Conservation (phyloP, 2,797 vertebrate species). For the Lutjanus argentimaculatus region DNA sequence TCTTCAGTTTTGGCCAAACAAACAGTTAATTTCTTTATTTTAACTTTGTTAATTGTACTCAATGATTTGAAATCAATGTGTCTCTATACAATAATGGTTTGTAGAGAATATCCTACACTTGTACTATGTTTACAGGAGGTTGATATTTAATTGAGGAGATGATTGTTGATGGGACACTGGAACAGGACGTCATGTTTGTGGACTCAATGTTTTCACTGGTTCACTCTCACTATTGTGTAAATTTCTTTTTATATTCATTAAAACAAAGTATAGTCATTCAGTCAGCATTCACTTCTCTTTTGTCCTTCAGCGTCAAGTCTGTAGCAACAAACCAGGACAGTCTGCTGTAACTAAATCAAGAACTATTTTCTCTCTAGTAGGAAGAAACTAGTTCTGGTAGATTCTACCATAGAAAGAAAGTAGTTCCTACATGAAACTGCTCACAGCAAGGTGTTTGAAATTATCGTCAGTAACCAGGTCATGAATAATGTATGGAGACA, state of each 20-base stretch:
- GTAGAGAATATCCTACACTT: constrained; percentile 46
- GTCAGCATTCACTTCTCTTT: not conserved
- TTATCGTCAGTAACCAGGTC: no score
- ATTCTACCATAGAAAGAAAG: no score
- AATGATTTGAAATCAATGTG: constrained; percentile 32
- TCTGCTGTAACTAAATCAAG: not conserved
- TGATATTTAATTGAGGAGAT: constrained; percentile 60
- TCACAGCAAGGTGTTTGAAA: no score
- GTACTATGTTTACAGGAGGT: constrained; percentile 62
- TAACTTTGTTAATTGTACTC: constrained; percentile 33
- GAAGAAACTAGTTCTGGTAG: no score
- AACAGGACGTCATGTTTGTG: constrained; percentile 56
- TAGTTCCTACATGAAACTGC: no score
- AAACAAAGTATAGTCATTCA: constrained; percentile 63
- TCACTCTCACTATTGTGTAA: constrained; percentile 61
- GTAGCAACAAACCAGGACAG: not conserved
- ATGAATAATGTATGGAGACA: no score
- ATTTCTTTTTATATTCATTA: constrained; percentile 78
- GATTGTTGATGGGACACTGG: constrained; percentile 62
- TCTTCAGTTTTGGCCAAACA: constrained; percentile 26
- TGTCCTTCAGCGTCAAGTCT: not conserved
- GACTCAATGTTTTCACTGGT: constrained; percentile 59
- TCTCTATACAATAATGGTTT: constrained; percentile 36
- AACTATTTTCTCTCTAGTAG: no score
- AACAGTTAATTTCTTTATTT: constrained; percentile 30